phyloP scores from a whole-genome alignment of 2,797 vertebrate genomes.

The Schizopygopsis malacanthus region DNA sequence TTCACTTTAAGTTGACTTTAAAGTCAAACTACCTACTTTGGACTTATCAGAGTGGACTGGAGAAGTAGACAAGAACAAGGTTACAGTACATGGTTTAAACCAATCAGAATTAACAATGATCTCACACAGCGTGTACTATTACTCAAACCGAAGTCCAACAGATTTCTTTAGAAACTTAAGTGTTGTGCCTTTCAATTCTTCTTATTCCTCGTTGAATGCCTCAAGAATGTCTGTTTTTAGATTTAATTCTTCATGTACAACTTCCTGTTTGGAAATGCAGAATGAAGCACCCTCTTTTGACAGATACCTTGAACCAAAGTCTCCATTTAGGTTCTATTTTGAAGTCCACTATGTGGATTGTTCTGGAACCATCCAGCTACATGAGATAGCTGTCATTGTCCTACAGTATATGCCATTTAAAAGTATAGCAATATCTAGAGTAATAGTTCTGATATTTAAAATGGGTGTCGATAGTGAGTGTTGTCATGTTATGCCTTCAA shows the following conservation, averaged over 20 bases:
- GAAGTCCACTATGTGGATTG: slow-evolving; percentile 73
- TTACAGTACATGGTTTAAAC: slow-evolving; percentile 5
- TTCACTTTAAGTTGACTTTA: slow-evolving; percentile 16
- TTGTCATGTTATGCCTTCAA: slow-evolving; percentile 47
- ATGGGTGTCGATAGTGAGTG: slow-evolving; percentile 46
- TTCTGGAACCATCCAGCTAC: slow-evolving; percentile 66
- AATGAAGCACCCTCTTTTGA: slow-evolving; percentile 78
- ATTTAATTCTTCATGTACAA: slow-evolving; percentile 49
- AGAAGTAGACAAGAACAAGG: slow-evolving; percentile 11
- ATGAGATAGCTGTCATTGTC: slow-evolving; percentile 73
- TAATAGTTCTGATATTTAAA: slow-evolving; percentile 40
- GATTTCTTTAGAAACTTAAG: slow-evolving; percentile 82
- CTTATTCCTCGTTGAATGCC: slow-evolving; percentile 58
- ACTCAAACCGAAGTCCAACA: slow-evolving; percentile 32
- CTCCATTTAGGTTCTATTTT: slow-evolving; percentile 82
- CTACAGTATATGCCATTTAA: slow-evolving; percentile 80
- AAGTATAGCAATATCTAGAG: slow-evolving; percentile 95
- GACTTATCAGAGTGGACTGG: neutral
- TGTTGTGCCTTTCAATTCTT: slow-evolving; percentile 89
- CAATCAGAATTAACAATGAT: slow-evolving; percentile 52
- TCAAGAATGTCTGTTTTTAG: slow-evolving; percentile 57
- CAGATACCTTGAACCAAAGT: slow-evolving; percentile 91
- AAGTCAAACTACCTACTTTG: neutral
- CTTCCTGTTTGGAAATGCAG: slow-evolving; percentile 59
- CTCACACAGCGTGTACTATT: slow-evolving; percentile 58